Base-by-base conservation (phyloP, 2,888 invertebrate species). In the Lasioglossum malachurum region DNA sequence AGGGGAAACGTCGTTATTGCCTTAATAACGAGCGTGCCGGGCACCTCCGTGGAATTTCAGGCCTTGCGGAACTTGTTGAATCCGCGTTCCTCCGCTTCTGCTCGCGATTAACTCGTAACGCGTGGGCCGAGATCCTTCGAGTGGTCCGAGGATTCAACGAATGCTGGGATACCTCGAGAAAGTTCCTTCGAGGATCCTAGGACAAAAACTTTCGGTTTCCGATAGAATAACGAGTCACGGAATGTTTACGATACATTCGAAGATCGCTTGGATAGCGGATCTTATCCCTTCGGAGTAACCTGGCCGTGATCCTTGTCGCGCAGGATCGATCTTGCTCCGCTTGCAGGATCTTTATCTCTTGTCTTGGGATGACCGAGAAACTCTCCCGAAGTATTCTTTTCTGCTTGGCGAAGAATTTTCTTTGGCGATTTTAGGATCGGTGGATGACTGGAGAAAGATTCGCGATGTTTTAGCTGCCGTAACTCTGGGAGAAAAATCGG, bases 1-100 rank as follows among this genome's bases (percentile, higher is more conserved):
- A 1, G 7, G n/a, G 19, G 8, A n/a, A 19, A 31, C 35, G 19
- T 74, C 73, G 76, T 84, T 57, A 46, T 73, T 73, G 75, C 67
- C 67, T 74, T 46, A 19, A 83, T 75, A 81, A 81, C 49, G 60
- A 27, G 41, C 12, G 35, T 10, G 35, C 67, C 67, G 35, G 35
- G 64, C 31, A 64, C 64, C 67, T 67, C 8, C 35, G 19, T 35
- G 67, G 35, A 67, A 67, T 67, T 67, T 67, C 49, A 27, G 12
- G 49, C 41, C 46, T 16, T 71, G 38, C 75, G 71, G 49, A 75
- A 83, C 83, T 83, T 83, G 83, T 83, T 83, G 75, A 83, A 72
- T 76, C 67, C 71, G 35, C 46, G n/a, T 67, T 38, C 73, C 67
- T 35, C 8, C 35, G 23, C 3, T 67, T 10, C 23, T 23, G 23